These are phyloP conservation scores for Heterotis niloticus DNA, from an alignment of 2,113 vertebrate genomes.

Conservation along the genomic window DNA sequence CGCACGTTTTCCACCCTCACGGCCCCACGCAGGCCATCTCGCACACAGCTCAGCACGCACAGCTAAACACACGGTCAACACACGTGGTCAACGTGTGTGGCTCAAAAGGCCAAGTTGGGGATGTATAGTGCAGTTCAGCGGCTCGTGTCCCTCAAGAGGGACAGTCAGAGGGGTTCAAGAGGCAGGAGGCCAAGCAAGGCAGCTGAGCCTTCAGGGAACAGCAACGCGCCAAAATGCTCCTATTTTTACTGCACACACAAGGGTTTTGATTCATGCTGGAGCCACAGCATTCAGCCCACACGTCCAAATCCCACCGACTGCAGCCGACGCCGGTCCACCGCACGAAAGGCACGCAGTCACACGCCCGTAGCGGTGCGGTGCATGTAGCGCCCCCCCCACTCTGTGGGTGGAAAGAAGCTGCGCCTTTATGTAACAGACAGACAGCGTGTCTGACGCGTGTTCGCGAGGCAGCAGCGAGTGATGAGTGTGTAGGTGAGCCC, in stretches of 20 bases:
- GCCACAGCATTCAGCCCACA: background rate
- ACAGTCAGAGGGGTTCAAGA: background rate
- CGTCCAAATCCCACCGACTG: background rate
- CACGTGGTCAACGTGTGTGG: too few species aligned
- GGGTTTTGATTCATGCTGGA: background rate
- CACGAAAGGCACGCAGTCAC: background rate
- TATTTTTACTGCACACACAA: background rate
- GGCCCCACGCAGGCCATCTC: too few species aligned
- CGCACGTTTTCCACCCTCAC: background rate
- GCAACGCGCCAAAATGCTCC: background rate
- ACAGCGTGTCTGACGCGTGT: constrained; percentile 1
- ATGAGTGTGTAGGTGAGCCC: constrained; percentile 13
- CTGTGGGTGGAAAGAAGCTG: constrained; percentile 13
- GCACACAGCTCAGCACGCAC: too few species aligned
- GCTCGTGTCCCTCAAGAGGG: background rate
- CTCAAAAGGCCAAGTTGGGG: too few species aligned
- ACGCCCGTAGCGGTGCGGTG: background rate
- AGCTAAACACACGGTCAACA: too few species aligned
- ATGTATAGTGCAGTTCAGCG: too few species aligned
- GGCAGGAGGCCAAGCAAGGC: background rate
- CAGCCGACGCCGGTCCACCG: background rate
- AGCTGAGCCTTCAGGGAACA: too few species aligned
- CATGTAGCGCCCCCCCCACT: background rate
- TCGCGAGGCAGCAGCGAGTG: background rate
- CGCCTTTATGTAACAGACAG: constrained; percentile 14